Evolutionary conservation across 2,888 invertebrate genomes (phyloP).

Genomic region (Cryptocephalus moraei): DNA sequence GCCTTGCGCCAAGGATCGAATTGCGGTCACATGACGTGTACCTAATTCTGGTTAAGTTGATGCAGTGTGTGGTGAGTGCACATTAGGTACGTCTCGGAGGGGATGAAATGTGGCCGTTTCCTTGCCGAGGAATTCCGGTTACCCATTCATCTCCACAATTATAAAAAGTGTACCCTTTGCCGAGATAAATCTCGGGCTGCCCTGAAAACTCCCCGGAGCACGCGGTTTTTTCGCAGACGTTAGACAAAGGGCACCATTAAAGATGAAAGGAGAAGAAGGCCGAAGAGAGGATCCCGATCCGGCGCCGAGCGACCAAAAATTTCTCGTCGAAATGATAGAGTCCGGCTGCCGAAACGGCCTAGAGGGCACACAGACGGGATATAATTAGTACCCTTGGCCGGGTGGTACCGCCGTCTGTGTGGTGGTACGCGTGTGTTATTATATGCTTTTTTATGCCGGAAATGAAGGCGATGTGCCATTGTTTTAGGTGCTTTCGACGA

Average conservation of each 20-base stretch:
- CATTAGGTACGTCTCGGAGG: too few species aligned
- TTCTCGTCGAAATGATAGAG: conserved; percentile 33
- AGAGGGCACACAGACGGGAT: conserved; percentile 15
- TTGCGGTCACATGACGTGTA: too few species aligned
- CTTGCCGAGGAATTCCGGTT: too few species aligned
- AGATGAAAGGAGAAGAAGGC: not conserved
- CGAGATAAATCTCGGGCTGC: too few species aligned
- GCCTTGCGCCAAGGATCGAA: too few species aligned
- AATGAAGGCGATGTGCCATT: conserved; percentile 22
- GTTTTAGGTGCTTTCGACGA: not conserved
- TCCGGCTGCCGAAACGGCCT: conserved; percentile 18
- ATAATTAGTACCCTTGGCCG: conserved; percentile 30
- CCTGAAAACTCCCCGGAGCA: too few species aligned
- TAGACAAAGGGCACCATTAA: not conserved
- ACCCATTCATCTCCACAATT: too few species aligned
- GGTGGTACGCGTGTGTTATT: conserved; percentile 33
- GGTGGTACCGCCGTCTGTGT: conserved; percentile 26
- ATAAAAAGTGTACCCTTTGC: too few species aligned
- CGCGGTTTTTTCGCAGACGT: not conserved
- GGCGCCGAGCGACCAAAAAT: not conserved
- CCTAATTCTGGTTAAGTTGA: too few species aligned
- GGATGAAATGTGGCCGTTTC: too few species aligned
- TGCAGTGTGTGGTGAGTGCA: too few species aligned
- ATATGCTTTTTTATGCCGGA: conserved; percentile 40
- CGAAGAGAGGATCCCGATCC: not conserved